These are phyloP conservation scores for Scomber japonicus DNA, from an alignment of 2,113 vertebrate species.

Conservation along the genomic window DNA sequence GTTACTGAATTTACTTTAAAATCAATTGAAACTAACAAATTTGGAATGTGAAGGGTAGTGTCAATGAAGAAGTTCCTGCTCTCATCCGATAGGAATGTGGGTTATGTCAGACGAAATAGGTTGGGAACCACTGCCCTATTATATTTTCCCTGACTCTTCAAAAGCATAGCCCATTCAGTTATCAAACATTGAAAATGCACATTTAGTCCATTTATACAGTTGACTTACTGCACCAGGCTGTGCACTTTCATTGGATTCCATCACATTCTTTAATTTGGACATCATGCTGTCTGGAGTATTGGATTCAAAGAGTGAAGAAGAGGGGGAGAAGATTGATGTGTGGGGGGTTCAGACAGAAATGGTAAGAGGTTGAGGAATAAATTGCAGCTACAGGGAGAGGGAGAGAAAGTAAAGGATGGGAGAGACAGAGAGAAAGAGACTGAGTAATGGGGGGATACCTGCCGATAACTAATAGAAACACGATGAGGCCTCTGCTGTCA, in stretches of 20 bases:
- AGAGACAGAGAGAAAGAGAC: constrained; percentile 41
- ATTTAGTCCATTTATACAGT: constrained; percentile 52
- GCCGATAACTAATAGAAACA: constrained; percentile 72
- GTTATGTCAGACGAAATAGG: background rate
- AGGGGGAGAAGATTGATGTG: constrained; percentile 40
- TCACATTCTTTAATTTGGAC: constrained; percentile 69
- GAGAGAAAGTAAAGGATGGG: constrained; percentile 25
- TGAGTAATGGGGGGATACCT: constrained; percentile 58
- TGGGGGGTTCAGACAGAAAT: constrained; percentile 40
- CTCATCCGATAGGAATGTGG: background rate
- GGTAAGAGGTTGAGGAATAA: constrained; percentile 57
- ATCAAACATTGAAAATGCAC: constrained; percentile 60
- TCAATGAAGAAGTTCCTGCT: background rate
- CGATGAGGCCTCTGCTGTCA: constrained; percentile 66
- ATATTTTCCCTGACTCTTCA: constrained; percentile 16
- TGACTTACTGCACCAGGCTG: constrained; percentile 24
- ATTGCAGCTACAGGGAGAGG: constrained; percentile 38
- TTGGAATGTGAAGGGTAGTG: too few species aligned
- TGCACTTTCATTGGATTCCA: constrained; percentile 51
- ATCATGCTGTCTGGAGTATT: constrained; percentile 65
- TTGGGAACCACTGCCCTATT: background rate
- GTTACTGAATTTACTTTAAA: too few species aligned
- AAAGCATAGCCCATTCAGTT: constrained; percentile 6
- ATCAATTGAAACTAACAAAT: too few species aligned
- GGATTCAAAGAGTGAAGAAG: constrained; percentile 55